Base-by-base conservation (phyloP, 1,140 invertebrate species). In the Paraescarpia echinospica region DNA sequence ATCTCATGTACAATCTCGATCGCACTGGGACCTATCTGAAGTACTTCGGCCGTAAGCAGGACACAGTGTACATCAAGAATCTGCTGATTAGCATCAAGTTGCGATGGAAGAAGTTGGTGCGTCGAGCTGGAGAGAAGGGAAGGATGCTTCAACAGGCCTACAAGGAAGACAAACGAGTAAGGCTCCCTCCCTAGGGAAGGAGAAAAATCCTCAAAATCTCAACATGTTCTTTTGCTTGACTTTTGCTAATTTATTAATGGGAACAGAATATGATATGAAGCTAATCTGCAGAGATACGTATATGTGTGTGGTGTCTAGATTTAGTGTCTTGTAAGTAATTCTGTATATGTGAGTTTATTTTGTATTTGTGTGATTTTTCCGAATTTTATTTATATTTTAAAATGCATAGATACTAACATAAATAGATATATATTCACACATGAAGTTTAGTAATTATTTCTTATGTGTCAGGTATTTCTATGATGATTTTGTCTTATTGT, bases 11-110 rank as follows among this genome's bases (percentile, higher is more conserved):
- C 0, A 98, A 98, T 94, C 96, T 99, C 92, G 98, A 99, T 96
- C 99, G 99, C 95, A 99, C 99, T 96, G 99, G 99, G 94, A 99
- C 99, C 0, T 99, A 99, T 96, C 96, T 99, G 27, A 99, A 99
- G 95, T 99, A 99, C 96, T 99, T 99, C 96, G 99, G 99, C 94
- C 98, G 99, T 95, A 99, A 99, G 96, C 99, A 99, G 95, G 99
- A 99, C 95, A 99, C 99, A 0, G 99, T 99, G 94, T 97, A 99
- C 34, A 99, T 99, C 93, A 99, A 99, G 96, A 99, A 99, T 96
- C 96, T 99, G 77, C 96, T 99, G 33, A 98, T 99, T 8, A 99
- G 98, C 91, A 98, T 99, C 4, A 98, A 99, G 95, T 98, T 99
- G 96, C 97, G 99, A 8, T 99, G 99, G 98, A 99, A 96, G 97